phyloP scores from a whole-genome alignment of 1,140 invertebrate species.

The Pogonomyrmex barbatus region DNA sequence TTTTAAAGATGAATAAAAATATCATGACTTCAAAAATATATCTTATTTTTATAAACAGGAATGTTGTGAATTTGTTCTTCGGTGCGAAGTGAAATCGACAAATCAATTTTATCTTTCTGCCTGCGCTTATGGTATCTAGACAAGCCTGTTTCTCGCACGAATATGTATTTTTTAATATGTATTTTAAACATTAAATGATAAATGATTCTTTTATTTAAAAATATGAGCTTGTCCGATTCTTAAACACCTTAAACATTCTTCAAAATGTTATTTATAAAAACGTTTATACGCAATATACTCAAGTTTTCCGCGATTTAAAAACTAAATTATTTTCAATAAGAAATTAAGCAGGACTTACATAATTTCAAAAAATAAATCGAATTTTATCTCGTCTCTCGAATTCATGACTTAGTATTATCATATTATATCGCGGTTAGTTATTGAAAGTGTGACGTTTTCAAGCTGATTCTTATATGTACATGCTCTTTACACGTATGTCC shows the following conservation, averaged over 20 bases:
- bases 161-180: not conserved
- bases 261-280: conserved; percentile 37
- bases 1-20: not conserved
- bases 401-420: not conserved
- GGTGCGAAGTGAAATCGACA: not conserved
- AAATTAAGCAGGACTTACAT: not conserved
- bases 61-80: not conserved
- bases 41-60: not conserved
- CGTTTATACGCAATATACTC: not conserved
- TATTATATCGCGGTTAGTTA: not conserved
- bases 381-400: not conserved
- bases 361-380: not conserved
- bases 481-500: not conserved
- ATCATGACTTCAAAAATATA: not conserved
- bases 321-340: not conserved
- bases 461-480: not conserved
- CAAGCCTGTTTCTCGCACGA: conserved; percentile 34
- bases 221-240: conserved; percentile 3
- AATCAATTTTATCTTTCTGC: conserved; percentile 28
- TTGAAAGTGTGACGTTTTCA: not conserved
- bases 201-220: conserved; percentile 36
- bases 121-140: conserved; percentile 4
- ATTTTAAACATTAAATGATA: conserved; percentile 9
- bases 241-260: not conserved
- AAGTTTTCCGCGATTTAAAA: not conserved